Percentiles rank a stretch among this genome's conserved stretches.
Conservation (phyloP, 2,888 invertebrate genomes). For the Andrena haemorrhoa region DNA sequence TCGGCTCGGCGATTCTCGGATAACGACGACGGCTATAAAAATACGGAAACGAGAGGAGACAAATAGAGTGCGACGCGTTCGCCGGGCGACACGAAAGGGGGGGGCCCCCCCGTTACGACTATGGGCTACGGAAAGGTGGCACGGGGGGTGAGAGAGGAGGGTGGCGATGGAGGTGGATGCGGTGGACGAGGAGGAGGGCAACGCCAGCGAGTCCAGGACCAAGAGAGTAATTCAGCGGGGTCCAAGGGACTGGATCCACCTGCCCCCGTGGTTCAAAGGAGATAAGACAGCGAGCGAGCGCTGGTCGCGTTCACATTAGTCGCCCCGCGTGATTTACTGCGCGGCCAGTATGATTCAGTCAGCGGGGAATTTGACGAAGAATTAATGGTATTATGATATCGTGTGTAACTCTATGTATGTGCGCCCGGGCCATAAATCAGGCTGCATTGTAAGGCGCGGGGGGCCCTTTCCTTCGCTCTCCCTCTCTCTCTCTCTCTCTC, state of each 20-base stretch:
- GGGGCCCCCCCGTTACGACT: conserved; percentile 27
- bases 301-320: conserved; percentile 83
- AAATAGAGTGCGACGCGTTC: conserved; percentile 47
- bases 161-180: conserved; percentile 6
- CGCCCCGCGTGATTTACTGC: conserved; percentile 84
- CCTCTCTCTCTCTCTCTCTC: conserved; percentile 30
- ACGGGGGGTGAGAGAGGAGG: background rate
- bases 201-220: conserved; percentile 47
- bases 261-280: conserved; percentile 81
- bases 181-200: conserved; percentile 15
- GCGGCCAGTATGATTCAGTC: conserved; percentile 84
- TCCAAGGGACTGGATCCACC: conserved; percentile 77
- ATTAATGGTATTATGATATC: conserved; percentile 85
- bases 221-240: conserved; percentile 64
- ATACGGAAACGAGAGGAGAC: conserved; percentile 59
- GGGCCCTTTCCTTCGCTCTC: conserved; percentile 64
- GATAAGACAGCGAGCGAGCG: conserved; percentile 81
- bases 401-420: conserved; percentile 85
- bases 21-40: conserved; percentile 51
- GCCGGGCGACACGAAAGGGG: conserved; percentile 10
- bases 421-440: conserved; percentile 84
- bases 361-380: conserved; percentile 85
- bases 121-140: background rate
- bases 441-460: conserved; percentile 82
- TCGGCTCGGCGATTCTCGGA: conserved; percentile 40